These are phyloP conservation scores for Aricia artaxerxes DNA, from an alignment of 2,888 invertebrate species.

Conservation along the genomic window DNA sequence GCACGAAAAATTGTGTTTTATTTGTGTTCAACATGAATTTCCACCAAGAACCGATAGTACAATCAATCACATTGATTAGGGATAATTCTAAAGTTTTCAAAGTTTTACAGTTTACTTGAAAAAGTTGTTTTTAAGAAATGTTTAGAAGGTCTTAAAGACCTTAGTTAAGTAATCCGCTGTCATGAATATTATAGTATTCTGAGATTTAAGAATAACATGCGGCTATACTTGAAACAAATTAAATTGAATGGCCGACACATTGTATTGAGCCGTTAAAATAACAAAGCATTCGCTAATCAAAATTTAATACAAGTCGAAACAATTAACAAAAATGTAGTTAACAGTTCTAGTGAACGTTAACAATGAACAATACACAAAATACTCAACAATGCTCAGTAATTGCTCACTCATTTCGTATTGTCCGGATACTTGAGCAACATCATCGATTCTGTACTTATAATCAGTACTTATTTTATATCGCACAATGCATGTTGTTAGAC, in stretches of 20 bases:
- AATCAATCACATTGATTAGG: no score
- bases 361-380: conserved; percentile 26
- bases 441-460: conserved; percentile 23
- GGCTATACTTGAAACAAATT: no score
- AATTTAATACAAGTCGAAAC: conserved; percentile 11
- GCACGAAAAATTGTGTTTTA: no score
- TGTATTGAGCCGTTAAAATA: background rate
- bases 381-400: conserved; percentile 26
- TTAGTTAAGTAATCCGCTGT: no score
- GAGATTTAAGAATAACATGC: no score
- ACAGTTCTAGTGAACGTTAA: conserved; percentile 18
- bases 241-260: background rate
- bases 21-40: no score
- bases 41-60: no score
- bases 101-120: no score
- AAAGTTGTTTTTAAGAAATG: no score
- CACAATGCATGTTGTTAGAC: conserved; percentile 20
- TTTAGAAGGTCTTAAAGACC: no score
- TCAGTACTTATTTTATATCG: conserved; percentile 9
- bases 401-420: conserved; percentile 27
- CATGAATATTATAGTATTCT: no score
- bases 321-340: conserved; percentile 22
- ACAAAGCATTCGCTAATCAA: background rate
- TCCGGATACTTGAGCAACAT: conserved; percentile 29
- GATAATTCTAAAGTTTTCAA: no score